A percentile compares a stretch with the other conserved stretches of the same genome.
Evolutionary conservation across 2,797 vertebrate genomes (phyloP).

Genomic region (Dendrocincla fuliginosa): DNA sequence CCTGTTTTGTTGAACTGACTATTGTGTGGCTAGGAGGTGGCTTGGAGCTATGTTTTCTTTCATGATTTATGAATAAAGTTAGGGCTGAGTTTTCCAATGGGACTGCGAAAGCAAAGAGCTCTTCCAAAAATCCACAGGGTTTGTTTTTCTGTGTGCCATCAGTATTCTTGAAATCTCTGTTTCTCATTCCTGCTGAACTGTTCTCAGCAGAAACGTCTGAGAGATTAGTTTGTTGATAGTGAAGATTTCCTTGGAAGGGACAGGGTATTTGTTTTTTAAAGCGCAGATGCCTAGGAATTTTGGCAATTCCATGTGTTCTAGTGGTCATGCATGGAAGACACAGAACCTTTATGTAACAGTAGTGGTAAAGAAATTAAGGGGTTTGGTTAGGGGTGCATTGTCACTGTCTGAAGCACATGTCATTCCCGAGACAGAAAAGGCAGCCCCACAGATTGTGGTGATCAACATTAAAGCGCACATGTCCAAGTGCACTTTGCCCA

Average conservation of each 20-base stretch:
- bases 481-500: background rate
- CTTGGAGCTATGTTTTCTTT: slow-evolving; percentile 33
- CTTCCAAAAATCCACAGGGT: background rate
- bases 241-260: background rate
- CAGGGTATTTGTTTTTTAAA: background rate
- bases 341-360: background rate
- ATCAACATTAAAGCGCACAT: background rate
- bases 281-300: background rate
- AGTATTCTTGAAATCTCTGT: background rate
- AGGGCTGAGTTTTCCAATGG: background rate
- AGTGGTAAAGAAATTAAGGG: background rate
- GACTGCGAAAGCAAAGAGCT: background rate
- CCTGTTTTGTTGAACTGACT: background rate
- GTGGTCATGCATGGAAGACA: too few species aligned
- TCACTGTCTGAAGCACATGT: background rate
- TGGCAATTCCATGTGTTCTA: background rate
- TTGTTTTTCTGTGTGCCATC: background rate
- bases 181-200: background rate
- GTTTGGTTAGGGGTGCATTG: background rate
- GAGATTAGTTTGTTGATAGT: background rate
- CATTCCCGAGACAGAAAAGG: background rate
- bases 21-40: background rate
- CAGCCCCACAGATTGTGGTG: background rate
- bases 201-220: background rate
- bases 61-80: slow-evolving; percentile 17